Conservation (phyloP, 2,888 invertebrate genomes). For the Diarsia rubi region DNA sequence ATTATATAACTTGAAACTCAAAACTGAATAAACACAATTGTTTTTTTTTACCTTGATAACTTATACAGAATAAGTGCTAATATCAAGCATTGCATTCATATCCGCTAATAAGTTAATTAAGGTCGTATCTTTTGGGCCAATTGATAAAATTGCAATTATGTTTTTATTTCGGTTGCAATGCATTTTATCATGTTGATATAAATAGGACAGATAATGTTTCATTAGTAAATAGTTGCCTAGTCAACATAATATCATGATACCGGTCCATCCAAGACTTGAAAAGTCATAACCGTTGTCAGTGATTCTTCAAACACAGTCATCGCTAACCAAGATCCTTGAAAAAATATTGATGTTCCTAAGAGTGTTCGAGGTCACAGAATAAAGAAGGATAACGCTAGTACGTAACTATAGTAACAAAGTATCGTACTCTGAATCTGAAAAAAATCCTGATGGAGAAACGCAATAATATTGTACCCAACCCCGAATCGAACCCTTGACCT, state of each 20-base stretch:
- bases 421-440: not conserved
- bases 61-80: not conserved
- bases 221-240: slow-evolving; percentile 13
- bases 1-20: not conserved
- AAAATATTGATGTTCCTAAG: not conserved
- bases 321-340: not conserved
- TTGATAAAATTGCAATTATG: slow-evolving; percentile 43
- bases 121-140: slow-evolving; percentile 15
- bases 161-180: slow-evolving; percentile 30
- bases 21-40: not conserved
- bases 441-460: too few relatives aligned
- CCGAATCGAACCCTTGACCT: too few relatives aligned
- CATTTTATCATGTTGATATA: slow-evolving; percentile 16
- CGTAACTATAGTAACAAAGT: not conserved
- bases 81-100: slow-evolving; percentile 12
- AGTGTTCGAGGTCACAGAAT: not conserved
- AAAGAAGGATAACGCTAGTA: not conserved
- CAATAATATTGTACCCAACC: too few relatives aligned
- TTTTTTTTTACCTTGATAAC: not conserved
- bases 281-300: not conserved
- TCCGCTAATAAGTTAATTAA: slow-evolving; percentile 31
- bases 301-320: not conserved
- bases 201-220: slow-evolving; percentile 7
- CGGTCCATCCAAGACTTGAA: not conserved
- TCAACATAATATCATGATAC: not conserved